Evolutionary conservation across 2,797 vertebrate species (phyloP), one percentile per base, ranked within the genome.

Genomic region (Premnoplex brunnescens): DNA sequence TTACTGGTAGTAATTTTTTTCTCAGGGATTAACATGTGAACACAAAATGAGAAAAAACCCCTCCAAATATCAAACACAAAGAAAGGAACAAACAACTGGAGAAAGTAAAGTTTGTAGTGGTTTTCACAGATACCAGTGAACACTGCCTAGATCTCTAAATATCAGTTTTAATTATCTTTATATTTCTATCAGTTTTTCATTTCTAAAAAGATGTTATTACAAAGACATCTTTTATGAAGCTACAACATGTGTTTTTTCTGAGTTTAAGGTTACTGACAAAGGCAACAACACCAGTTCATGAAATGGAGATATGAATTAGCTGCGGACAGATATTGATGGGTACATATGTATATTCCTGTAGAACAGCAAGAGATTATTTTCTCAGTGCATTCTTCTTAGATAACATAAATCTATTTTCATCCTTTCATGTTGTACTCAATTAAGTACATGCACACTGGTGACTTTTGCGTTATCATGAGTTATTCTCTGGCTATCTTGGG

Each of bases 361-460:
- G 54, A 62, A 86, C 72, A 59, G 26, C 12, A 62, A 77, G 82
- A 76, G 52, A 68, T 85, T 64, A 49, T 84, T 91, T 94, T 88
- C 73, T 72, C 34, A 56, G 32, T 51, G n/a, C 46, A 88, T 84
- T 93, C 68, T 83, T 85, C 79, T 88, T 60, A 37, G 55, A 77
- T n/a, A 89, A 22, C 30, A 77, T 56, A 81, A 64, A 81, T 86
- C 80, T 94, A 36, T 93, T 94, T 95, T 94, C 69, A 81, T 81
- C 69, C 58, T 86, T 91, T 72, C 84, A 34, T 64, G 72, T 44
- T 49, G 59, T 51, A 39, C 41, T 92, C 63, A 86, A n/a, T 91
- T 56, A 69, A 85, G 69, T 68, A 63, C 28, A 67, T 60, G 30
- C 44, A 80, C 30, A 68, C 36, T 95, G 74, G 73, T 69, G 67